A percentile compares a stretch with the other conserved stretches of the same genome.
Conservation (phyloP, 2,113 vertebrate genomes). For the Melospiza melodia region DNA sequence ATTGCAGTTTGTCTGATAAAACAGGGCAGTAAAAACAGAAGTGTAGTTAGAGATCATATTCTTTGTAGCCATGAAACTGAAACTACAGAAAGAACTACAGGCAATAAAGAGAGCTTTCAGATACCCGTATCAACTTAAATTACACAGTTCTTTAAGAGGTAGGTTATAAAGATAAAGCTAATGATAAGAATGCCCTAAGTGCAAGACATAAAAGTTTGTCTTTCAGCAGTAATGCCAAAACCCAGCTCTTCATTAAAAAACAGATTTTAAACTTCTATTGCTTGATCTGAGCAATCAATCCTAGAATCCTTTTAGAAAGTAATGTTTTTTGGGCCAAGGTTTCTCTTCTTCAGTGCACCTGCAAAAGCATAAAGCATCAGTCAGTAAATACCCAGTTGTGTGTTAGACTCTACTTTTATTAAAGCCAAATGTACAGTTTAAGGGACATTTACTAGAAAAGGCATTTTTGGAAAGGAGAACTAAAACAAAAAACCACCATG, state of each 20-base stretch:
- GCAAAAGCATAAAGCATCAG: neutral
- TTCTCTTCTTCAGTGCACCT: neutral
- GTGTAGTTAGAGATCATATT: neutral
- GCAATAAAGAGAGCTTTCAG: slow-evolving; percentile 46
- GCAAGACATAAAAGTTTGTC: neutral
- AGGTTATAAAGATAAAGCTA: slow-evolving; percentile 27
- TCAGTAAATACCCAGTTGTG: neutral
- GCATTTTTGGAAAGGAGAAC: neutral
- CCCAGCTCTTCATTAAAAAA: neutral
- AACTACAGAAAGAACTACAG: slow-evolving; percentile 16
- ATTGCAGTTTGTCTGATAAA: slow-evolving; percentile 59
- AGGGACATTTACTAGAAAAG: neutral
- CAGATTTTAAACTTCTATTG: neutral
- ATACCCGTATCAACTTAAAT: slow-evolving; percentile 15
- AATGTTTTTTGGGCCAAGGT: neutral
- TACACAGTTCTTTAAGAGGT: neutral
- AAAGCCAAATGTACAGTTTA: neutral
- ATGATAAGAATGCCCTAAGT: neutral
- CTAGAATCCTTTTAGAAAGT: neutral
- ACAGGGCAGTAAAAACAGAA: slow-evolving; percentile 47
- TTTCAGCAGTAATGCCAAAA: neutral
- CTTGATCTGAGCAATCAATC: neutral
- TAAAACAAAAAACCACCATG: neutral
- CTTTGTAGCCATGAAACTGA: slow-evolving; percentile 40
- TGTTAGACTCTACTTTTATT: neutral